Percentiles rank a stretch among this genome's conserved stretches.
These are phyloP conservation scores for Scyliorhinus canicula DNA, from an alignment of 2,797 vertebrate species.

Conservation along the genomic window DNA sequence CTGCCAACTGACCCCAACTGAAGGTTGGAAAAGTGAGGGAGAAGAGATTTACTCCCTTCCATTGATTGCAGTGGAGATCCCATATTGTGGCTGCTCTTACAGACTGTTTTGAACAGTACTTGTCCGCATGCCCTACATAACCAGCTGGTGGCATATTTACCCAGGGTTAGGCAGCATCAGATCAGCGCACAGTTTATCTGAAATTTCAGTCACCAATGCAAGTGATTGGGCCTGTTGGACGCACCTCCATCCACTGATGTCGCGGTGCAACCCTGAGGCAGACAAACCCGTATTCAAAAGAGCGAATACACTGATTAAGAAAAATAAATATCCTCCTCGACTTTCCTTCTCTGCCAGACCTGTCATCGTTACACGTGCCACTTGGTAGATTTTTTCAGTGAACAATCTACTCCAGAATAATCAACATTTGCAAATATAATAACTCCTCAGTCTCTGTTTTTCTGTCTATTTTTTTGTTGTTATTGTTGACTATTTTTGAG, in stretches of 20 bases:
- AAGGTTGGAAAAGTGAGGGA: neutral
- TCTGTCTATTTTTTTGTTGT: neutral
- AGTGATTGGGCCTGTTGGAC: neutral
- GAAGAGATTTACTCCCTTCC: neutral
- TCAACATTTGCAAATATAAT: no score
- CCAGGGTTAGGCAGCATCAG: neutral
- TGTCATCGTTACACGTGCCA: neutral
- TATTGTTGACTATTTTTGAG: neutral
- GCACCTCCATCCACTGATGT: neutral
- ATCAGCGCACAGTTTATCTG: no score
- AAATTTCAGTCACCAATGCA: neutral
- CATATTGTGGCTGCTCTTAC: neutral
- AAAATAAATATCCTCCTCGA: neutral
- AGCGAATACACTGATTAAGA: no score
- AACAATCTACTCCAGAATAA: neutral
- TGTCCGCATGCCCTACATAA: neutral
- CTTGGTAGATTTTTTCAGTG: neutral
- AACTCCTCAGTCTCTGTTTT: neutral
- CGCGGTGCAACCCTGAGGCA: neutral
- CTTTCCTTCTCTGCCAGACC: conserved; percentile 1
- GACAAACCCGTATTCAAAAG: neutral
- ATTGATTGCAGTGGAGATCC: neutral
- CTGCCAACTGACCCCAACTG: no score
- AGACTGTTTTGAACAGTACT: no score
- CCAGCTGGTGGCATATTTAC: neutral